A percentile compares a stretch with the other conserved stretches of the same genome.
phyloP scores from a whole-genome alignment of 1,140 invertebrate genomes.

The Adoxophyes honmai region DNA sequence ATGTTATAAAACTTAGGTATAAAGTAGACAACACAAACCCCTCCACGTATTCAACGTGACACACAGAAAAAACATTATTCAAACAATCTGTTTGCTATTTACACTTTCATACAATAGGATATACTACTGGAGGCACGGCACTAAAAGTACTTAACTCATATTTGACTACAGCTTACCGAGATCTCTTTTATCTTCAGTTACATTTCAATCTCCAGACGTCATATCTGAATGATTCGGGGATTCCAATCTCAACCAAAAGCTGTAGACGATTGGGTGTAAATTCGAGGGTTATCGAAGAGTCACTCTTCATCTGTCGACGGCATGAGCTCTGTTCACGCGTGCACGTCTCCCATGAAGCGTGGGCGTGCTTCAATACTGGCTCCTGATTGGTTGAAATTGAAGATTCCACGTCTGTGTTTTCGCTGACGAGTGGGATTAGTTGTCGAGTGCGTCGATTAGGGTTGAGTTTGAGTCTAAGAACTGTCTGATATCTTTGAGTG shows the following conservation, averaged over 20 bases:
- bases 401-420: constrained; percentile 29
- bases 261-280: no score
- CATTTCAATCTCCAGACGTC: no score
- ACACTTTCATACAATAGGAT: no score
- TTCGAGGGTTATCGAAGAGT: no score
- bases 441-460: neutral
- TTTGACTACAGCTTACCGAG: constrained; percentile 25
- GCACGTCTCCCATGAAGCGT: constrained; percentile 55
- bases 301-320: constrained; percentile 24
- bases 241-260: no score
- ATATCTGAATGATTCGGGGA: no score
- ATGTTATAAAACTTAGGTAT: no score
- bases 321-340: constrained; percentile 19
- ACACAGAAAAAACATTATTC: no score
- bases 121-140: constrained; percentile 27
- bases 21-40: no score
- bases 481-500: neutral
- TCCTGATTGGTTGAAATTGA: constrained; percentile 35
- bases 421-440: constrained; percentile 14
- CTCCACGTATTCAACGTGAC: no score
- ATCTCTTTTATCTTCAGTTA: constrained; percentile 22
- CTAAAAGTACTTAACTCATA: constrained; percentile 25
- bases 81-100: no score
- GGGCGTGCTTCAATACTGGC: constrained; percentile 40
- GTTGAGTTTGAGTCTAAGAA: neutral